Evolutionary conservation across 2,797 vertebrate genomes (phyloP), one percentile per base, ranked within the genome.

Genomic region (Cossypha dichroa): DNA sequence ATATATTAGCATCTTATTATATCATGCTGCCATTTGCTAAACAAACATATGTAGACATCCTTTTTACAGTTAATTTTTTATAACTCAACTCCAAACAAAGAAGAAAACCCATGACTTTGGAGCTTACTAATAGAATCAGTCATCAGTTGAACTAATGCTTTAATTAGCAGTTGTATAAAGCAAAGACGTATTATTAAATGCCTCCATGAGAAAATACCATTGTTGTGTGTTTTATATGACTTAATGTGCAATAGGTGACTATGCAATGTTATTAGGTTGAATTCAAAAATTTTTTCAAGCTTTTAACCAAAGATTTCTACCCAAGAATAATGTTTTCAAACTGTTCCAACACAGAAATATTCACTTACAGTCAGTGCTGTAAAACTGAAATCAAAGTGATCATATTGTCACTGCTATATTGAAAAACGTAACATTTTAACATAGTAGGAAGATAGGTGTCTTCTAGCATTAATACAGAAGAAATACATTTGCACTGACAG

Each of bases 81-180:
- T 52, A 55, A 74, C 22, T 79, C 31, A 4, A 26, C 16, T 31
- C n/a, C 54, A 84, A 63, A 56, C 29, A 78, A 67, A 38, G 34
- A 70, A 59, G 28, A 54, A 93, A 70, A 67, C 43, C 3, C 36
- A 41, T 9, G 1, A 80, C 18, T 69, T 49, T 31, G 1, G 16
- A 86, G 25, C 29, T 81, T 58, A 78, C 48, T 73, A 94, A 75
- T 7, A 73, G 52, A 89, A 85, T 41, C 5, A 70, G 52, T 87
- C 18, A 22, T 43, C 41, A 60, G 64, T 46, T 68, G 43, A 90
- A 62, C 31, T 45, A 25, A 48, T 66, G 33, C 26, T 88, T 92
- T 93, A 95, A 93, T 94, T 74, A 70, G 43, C 55, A 88, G 62
- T 29, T 88, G 40, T 16, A 63, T n/a, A 66, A 78, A 80, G 58